Conservation (phyloP, 2,113 vertebrate species). For the Melanerpes aurifrons region DNA sequence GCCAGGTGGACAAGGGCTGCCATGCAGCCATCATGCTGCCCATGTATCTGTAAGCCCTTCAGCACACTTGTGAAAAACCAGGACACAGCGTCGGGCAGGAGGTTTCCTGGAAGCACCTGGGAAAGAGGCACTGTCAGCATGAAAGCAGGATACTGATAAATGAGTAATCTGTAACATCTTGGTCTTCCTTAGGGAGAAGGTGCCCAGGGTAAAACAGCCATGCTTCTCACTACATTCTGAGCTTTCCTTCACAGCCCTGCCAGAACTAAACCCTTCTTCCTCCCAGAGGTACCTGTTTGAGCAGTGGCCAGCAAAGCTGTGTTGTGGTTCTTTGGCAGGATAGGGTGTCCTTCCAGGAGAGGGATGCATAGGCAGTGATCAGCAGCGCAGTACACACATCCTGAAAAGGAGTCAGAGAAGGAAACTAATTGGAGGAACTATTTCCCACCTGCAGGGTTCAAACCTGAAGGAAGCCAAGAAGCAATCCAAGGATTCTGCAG, state of each 20-base stretch:
- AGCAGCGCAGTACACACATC: conserved; percentile 89
- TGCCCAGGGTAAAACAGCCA: neutral
- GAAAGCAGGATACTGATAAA: neutral
- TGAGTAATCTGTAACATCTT: neutral
- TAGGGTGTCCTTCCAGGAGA: conserved; percentile 93
- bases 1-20: conserved; percentile 88
- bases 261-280: neutral
- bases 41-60: conserved; percentile 89
- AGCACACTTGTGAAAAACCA: conserved; percentile 94
- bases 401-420: conserved; percentile 66
- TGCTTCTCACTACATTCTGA: neutral
- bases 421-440: neutral
- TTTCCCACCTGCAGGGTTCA: neutral
- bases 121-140: conserved; percentile 26
- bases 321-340: conserved; percentile 92
- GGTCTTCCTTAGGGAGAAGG: neutral
- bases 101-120: conserved; percentile 86
- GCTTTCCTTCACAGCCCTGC: neutral
- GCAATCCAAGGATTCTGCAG: neutral
- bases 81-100: conserved; percentile 89
- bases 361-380: conserved; percentile 88
- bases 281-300: conserved; percentile 84
- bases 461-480: neutral
- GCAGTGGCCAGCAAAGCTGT: conserved; percentile 93
- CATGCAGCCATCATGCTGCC: conserved; percentile 94